Conservation (phyloP, 2,888 invertebrate genomes). For the Gastrophysa polygoni region DNA sequence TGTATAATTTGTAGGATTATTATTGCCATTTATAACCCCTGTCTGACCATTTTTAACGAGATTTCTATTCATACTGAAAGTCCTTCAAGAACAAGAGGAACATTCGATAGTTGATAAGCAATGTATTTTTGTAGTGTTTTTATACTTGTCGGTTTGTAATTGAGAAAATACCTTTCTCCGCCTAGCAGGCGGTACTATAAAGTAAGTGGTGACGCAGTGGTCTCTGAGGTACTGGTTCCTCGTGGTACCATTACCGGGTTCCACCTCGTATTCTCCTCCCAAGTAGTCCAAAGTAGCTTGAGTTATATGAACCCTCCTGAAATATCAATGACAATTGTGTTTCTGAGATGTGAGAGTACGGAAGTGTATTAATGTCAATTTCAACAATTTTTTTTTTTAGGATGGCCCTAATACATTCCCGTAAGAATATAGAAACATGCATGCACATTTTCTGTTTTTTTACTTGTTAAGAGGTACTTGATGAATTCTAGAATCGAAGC, state of each 20-base stretch:
- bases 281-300: slow-evolving; percentile 84
- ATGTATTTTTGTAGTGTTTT: slow-evolving; percentile 1
- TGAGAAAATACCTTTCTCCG: slow-evolving; percentile 73
- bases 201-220: slow-evolving; percentile 84
- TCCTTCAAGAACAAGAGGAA: not conserved
- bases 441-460: too few species aligned
- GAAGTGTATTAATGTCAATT: too few species aligned
- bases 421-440: too few species aligned
- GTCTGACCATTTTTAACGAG: slow-evolving; percentile 9
- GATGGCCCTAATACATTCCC: too few species aligned
- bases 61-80: too few species aligned
- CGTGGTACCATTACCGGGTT: slow-evolving; percentile 83
- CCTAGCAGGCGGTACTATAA: slow-evolving; percentile 85
- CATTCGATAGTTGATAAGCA: not conserved
- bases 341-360: too few species aligned
- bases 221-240: slow-evolving; percentile 83
- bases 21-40: too few species aligned
- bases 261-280: slow-evolving; percentile 89
- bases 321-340: slow-evolving; percentile 40
- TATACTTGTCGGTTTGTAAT: not conserved
- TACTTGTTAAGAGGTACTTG: too few species aligned
- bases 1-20: too few species aligned
- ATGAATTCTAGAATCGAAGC: too few species aligned
- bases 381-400: too few species aligned
- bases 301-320: slow-evolving; percentile 82